Conservation (phyloP, 1,140 invertebrate genomes). For the Apis laboriosa region DNA sequence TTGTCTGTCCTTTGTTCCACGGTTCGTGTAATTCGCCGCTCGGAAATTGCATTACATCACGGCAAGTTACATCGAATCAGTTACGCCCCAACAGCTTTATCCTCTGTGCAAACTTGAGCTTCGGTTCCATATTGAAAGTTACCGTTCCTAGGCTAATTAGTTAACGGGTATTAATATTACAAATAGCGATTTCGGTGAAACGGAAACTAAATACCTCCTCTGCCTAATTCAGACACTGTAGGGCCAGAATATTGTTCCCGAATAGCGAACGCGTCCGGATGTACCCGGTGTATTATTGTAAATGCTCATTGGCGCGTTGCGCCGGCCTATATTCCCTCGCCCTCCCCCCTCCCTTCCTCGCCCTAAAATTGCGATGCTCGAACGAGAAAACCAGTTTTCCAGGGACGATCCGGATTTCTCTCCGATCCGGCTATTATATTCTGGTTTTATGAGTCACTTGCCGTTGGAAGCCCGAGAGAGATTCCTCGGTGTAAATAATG, state of each 20-base stretch:
- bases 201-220: background rate
- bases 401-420: background rate
- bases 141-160: slow-evolving; percentile 23
- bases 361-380: background rate
- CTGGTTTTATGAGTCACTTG: slow-evolving; percentile 13
- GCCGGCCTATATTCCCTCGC: background rate
- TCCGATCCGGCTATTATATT: slow-evolving; percentile 7
- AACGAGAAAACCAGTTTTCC: background rate
- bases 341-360: too few species aligned
- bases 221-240: background rate
- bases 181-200: slow-evolving; percentile 12
- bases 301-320: slow-evolving; percentile 32
- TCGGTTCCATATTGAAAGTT: slow-evolving; percentile 30
- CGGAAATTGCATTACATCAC: slow-evolving; percentile 21
- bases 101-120: slow-evolving; percentile 22
- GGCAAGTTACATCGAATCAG: slow-evolving; percentile 38
- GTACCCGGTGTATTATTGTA: background rate
- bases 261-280: background rate
- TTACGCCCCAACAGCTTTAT: slow-evolving; percentile 9
- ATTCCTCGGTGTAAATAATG: slow-evolving; percentile 8
- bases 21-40: background rate
- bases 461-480: background rate
- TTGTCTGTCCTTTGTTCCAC: background rate
- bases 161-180: slow-evolving; percentile 33
- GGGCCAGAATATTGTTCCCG: background rate